Evolutionary conservation across 2,888 invertebrate species (phyloP).

Genomic region (Sclerodermus sp.): DNA sequence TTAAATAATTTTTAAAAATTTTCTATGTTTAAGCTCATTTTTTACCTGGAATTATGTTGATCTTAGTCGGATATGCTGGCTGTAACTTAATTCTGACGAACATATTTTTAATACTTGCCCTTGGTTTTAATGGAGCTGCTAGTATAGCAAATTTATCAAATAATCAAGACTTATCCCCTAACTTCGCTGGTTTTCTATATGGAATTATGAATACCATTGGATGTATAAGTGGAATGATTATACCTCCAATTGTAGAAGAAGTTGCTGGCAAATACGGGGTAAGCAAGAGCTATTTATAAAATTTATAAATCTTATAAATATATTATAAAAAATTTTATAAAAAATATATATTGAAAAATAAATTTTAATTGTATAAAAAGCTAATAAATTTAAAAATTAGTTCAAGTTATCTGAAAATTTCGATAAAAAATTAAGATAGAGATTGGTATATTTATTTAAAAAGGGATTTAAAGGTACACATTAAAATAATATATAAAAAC

Average conservation of each 20-base stretch:
- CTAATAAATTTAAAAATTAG: too few relatives aligned
- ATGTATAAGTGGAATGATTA: slow-evolving; percentile 70
- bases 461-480: too few relatives aligned
- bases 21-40: slow-evolving; percentile 62
- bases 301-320: too few relatives aligned
- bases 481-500: too few relatives aligned
- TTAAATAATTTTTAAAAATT: too few relatives aligned
- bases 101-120: slow-evolving; percentile 39
- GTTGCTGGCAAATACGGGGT: slow-evolving; percentile 61
- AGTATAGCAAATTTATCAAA: slow-evolving; percentile 59
- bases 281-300: too few relatives aligned
- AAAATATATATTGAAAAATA: too few relatives aligned
- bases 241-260: slow-evolving; percentile 70
- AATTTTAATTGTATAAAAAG: too few relatives aligned
- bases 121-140: slow-evolving; percentile 55
- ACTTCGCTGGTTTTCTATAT: slow-evolving; percentile 72
- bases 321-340: too few relatives aligned
- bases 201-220: slow-evolving; percentile 76
- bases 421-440: too few relatives aligned
- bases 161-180: slow-evolving; percentile 72
- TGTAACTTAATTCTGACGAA: slow-evolving; percentile 39
- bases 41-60: slow-evolving; percentile 62
- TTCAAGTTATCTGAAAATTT: too few relatives aligned
- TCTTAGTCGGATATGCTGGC: slow-evolving; percentile 44
- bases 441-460: too few relatives aligned